Conservation (phyloP, 2,797 vertebrate species). For the Mormyrops boulengeri region DNA sequence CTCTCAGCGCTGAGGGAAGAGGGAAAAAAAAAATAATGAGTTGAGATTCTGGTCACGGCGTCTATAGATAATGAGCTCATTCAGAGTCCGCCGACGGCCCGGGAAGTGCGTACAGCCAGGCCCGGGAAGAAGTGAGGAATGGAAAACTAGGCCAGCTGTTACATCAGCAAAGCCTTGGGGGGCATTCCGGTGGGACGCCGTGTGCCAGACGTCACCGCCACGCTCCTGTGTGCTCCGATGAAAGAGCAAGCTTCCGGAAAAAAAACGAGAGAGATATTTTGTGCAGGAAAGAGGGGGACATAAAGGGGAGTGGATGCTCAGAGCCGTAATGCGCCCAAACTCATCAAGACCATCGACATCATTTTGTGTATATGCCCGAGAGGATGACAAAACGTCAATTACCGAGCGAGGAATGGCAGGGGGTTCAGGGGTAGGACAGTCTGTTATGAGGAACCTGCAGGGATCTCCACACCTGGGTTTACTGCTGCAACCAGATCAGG, state of each 20-base stretch:
- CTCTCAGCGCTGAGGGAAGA: neutral
- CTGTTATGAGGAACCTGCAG: neutral
- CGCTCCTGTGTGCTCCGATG: constrained; percentile 11
- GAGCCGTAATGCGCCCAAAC: neutral
- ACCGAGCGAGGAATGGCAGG: neutral
- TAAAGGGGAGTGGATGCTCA: neutral
- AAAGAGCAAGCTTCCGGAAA: neutral
- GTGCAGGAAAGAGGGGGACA: neutral
- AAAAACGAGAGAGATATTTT: neutral
- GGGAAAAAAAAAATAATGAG: neutral
- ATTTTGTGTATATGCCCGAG: neutral
- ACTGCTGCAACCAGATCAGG: neutral
- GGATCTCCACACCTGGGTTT: neutral
- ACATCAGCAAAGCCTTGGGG: constrained; percentile 12
- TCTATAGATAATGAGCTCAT: neutral
- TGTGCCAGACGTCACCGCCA: constrained; percentile 24
- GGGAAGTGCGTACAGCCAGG: neutral
- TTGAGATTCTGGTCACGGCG: neutral
- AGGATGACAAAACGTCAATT: neutral
- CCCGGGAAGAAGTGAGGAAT: neutral
- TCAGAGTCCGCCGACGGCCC: neutral
- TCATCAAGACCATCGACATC: neutral
- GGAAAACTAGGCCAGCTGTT: constrained; percentile 32
- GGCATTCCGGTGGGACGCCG: constrained; percentile 22
- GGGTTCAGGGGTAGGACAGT: neutral